phyloP scores from a whole-genome alignment of 2,888 invertebrate genomes.

The Thereva nobilitata region DNA sequence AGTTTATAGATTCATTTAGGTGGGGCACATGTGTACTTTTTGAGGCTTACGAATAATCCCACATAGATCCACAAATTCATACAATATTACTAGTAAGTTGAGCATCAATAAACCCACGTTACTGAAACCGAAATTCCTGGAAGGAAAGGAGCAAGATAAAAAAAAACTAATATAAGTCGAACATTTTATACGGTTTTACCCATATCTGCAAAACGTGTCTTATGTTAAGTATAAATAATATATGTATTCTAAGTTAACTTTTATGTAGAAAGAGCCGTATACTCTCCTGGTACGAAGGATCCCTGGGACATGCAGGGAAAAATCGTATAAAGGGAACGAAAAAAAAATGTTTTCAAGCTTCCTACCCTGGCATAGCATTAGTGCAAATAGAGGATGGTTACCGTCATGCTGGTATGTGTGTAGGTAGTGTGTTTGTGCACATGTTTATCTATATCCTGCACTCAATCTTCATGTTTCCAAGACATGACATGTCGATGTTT shows the following conservation, averaged over 20 bases:
- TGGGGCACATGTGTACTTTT: conserved; percentile 10
- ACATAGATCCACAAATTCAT: conserved; percentile 17
- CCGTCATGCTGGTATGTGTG: neutral
- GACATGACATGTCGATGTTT: conserved; percentile 28
- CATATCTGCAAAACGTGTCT: conserved; percentile 38
- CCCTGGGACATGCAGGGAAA: conserved; percentile 19
- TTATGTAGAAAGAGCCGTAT: conserved; percentile 25
- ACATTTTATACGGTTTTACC: conserved; percentile 24
- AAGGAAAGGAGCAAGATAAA: conserved; percentile 1
- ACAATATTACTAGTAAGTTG: neutral
- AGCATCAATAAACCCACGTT: neutral
- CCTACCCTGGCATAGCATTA: conserved; percentile 9
- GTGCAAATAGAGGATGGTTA: conserved; percentile 29
- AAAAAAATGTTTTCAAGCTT: conserved; percentile 2
- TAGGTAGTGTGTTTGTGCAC: neutral
- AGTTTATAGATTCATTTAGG: conserved; percentile 31
- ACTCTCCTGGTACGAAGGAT: conserved; percentile 10
- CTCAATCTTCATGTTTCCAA: conserved; percentile 18
- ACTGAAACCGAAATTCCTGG: conserved; percentile 3
- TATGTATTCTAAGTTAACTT: conserved; percentile 34
- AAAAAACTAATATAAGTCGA: conserved; percentile 29
- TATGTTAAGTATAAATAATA: conserved; percentile 35
- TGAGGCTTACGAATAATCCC: conserved; percentile 5
- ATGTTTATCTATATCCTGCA: conserved; percentile 25
- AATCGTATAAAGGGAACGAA: conserved; percentile 10